Conservation (phyloP, 2,888 invertebrate genomes). For the Lithophane semibrunnea region DNA sequence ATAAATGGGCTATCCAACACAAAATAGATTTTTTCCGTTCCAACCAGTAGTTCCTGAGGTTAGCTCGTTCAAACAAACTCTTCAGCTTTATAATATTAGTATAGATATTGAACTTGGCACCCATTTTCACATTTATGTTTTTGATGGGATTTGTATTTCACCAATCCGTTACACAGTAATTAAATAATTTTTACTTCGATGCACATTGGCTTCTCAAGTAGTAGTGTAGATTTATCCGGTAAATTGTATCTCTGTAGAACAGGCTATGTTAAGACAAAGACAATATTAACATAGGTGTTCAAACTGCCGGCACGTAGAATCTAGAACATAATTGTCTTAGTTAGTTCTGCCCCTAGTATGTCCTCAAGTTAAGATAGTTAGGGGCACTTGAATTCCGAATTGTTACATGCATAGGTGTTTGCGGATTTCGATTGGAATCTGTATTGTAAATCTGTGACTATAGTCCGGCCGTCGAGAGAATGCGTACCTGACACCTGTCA, state of each 20-base stretch:
- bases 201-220: not conserved
- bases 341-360: conserved; percentile 31
- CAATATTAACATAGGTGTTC: conserved; percentile 23
- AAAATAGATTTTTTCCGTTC: too few species aligned
- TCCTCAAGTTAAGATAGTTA: conserved; percentile 40
- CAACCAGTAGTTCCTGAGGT: too few species aligned
- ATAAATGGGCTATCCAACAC: too few species aligned
- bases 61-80: too few species aligned
- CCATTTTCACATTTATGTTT: too few species aligned
- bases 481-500: too few species aligned
- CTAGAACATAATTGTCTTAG: conserved; percentile 52
- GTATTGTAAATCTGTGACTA: conserved; percentile 1
- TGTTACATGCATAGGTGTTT: conserved; percentile 11
- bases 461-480: too few species aligned
- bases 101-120: too few species aligned
- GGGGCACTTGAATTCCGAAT: conserved; percentile 22
- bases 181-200: conserved; percentile 7
- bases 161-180: not conserved
- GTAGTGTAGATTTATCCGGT: not conserved
- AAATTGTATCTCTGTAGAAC: not conserved
- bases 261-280: conserved; percentile 30
- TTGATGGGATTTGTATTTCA: not conserved
- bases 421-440: conserved; percentile 25
- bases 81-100: too few species aligned
- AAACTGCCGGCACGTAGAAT: conserved; percentile 13